Base-by-base conservation (phyloP, 2,113 vertebrate genomes). In the Albula goreensis region DNA sequence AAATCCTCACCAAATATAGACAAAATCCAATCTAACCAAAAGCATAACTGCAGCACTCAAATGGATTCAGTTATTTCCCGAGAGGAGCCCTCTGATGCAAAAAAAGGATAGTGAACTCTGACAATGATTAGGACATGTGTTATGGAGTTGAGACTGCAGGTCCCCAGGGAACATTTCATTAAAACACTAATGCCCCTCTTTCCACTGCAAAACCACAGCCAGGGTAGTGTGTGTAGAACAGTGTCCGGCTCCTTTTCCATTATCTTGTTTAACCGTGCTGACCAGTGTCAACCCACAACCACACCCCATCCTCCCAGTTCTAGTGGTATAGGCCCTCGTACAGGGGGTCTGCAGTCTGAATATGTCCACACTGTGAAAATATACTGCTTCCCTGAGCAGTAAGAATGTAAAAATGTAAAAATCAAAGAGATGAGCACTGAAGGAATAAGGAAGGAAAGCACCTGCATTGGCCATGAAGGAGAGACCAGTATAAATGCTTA, bases 161-260 rank as follows among this genome's bases (percentile, higher is more conserved):
- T 94, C 92, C 94, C 93, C 93, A 92, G 94, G 91, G 92, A 93
- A 17, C 90, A 94, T 80, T 92, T 94, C 88, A 89, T 91, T 70
- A 1, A 2, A 74, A 22, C n/a, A 5, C n/a, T 74, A 31, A 19
- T 5, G 3, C 80, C 19, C 80, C n/a, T 31, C 11, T 81, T 17
- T 12, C 4, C 51, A 10, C n/a, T 74, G 70, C n/a, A 74, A 9
- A 25, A n/a, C 70, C n/a, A 8, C 22, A 74, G 9, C 70, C 70
- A 31, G n/a, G 70, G 5, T 5, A 22, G 63, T 15, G 3, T 17
- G 15, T 63, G 11, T 17, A 4, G 53, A 6, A n/a, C 63, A n/a
- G 63, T 6, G 17, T 70, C 63, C 63, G 0, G 63, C 0, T 70
- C 2, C 1, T 31, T 74, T 31, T 74, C 70, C 25, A 10, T 74